Evolutionary conservation across 2,888 invertebrate species (phyloP), one percentile per base, ranked within the genome.

Genomic region (Neoscelio sp.): DNA sequence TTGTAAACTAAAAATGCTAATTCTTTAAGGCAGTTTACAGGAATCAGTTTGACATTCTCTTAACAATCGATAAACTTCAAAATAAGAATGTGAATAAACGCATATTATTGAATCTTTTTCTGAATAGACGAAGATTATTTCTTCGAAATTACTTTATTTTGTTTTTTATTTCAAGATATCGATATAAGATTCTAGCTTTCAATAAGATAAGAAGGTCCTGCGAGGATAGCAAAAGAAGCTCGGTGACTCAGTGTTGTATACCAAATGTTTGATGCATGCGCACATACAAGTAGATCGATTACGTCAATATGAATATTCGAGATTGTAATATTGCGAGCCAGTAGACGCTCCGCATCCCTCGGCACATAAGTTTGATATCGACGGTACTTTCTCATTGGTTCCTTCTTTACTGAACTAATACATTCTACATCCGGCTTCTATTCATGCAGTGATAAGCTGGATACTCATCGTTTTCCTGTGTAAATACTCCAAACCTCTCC

Each of bases 361-460:
- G 80, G 75, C 80, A 68, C 71, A 75, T 62, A 85, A 84, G 82
- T 84, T 83, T 83, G 80, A 82, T 83, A 83, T 82, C 83, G 70
- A 33, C 65, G 7, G 28, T 4, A 54, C 13, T 4, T 40, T 33
- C 42, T 67, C 67, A 33, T 65, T 35, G 67, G 46, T 68, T 46
- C 44, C 44, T 68, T 68, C 46, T 68, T 56, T 56, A 46, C 44
- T 26, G 81, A 85, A 83, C 84, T 86, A 83, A 87, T 86, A 85
- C 83, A 84, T 84, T 81, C 78, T 74, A 50, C 67, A 46, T 65
- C 54, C 77, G 60, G 67, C 48, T 76, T 83, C 80, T 81, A 83
- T 86, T 86, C 84, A 82, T 80, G 75, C 80, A 84, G 82, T 83
- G 85, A 87, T 84, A 87, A 87, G 85, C 86, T 80, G 67, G 48